Percentiles rank a stretch among this genome's conserved stretches.
Conservation (phyloP, 2,113 vertebrate species). For the Saccopteryx bilineata region DNA sequence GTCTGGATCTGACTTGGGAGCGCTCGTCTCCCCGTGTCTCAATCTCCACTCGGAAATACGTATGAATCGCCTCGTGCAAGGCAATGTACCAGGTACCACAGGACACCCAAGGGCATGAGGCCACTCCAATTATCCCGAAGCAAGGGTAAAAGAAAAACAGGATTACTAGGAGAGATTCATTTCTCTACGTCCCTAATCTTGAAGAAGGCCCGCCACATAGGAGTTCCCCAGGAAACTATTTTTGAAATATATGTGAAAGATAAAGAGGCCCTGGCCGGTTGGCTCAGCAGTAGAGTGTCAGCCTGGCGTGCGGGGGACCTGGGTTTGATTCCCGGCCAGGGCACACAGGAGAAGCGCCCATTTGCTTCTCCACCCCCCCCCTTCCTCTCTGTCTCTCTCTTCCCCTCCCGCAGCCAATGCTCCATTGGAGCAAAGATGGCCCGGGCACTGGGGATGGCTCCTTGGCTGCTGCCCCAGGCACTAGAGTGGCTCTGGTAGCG, state of each 20-base stretch:
- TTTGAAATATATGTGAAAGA: background rate
- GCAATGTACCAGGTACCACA: background rate
- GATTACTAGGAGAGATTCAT: background rate
- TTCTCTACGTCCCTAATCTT: background rate
- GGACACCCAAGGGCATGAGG: background rate
- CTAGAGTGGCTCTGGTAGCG: too few species aligned
- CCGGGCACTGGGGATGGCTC: too few species aligned
- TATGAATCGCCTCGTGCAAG: background rate
- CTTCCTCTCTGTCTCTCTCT: too few species aligned
- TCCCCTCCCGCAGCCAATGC: too few species aligned
- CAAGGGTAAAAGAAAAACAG: background rate
- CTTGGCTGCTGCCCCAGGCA: too few species aligned
- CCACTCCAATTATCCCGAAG: background rate
- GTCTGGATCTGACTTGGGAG: background rate
- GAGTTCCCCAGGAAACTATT: background rate
- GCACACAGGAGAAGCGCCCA: too few species aligned
- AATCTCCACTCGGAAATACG: background rate
- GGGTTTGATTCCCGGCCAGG: too few species aligned
- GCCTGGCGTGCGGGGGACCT: too few species aligned
- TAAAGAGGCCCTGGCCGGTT: too few species aligned
- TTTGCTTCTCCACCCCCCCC: too few species aligned
- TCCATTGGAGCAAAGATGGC: too few species aligned
- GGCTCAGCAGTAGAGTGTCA: too few species aligned
- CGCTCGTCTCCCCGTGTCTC: background rate
- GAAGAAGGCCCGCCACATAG: background rate